Base-by-base conservation (phyloP, 2,888 invertebrate genomes). In the Ormyrus nitidulus region DNA sequence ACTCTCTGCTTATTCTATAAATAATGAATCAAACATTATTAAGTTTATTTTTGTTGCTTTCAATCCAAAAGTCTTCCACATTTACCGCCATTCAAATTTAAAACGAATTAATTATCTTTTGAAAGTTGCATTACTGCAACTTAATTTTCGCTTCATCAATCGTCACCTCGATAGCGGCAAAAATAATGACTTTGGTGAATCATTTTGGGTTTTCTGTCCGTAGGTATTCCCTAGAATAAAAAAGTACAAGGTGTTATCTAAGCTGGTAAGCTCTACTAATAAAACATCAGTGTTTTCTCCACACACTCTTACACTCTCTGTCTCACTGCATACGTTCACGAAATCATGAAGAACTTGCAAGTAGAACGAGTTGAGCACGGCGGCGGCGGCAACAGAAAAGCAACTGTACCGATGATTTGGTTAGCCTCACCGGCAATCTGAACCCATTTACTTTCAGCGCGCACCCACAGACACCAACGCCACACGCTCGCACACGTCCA, bases 231-330 rank as follows among this genome's bases (percentile, higher is more conserved):
- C 82, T 80, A 74, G 71, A 75, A 13, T 58, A 49, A 82, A 72
- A 82, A 82, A 74, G 62, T 82, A 80, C 77, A 80, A 77, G 77
- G 48, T 82, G 66, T 53, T 82, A 13, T 80, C 77, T 6, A 82
- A 80, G 48, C 46, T 82, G 82, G 82, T 82, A 82, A 82, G 82
- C 9, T 68, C 9, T 68, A 62, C 59, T 8, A 62, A 10, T 54
- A 0, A 53, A 19, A 59, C 49, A 34, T 34, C 34, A 3, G 49
- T n/a, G 19, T 44, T 51, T 19, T 44, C 34, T 34, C 51, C 10
- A 6, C 66, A 59, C 59, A 9, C 49, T 9, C 19, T 9, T 9
- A n/a, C 61, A 53, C 59, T 51, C 46, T 46, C 34, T 11, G 8
- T 10, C 44, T 7, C 19, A 53, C 9, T 19, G 19, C 10, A 53